Percentiles rank a stretch among this genome's conserved stretches.
Conservation (phyloP, 2,888 invertebrate species). For the Ceramica pisi region DNA sequence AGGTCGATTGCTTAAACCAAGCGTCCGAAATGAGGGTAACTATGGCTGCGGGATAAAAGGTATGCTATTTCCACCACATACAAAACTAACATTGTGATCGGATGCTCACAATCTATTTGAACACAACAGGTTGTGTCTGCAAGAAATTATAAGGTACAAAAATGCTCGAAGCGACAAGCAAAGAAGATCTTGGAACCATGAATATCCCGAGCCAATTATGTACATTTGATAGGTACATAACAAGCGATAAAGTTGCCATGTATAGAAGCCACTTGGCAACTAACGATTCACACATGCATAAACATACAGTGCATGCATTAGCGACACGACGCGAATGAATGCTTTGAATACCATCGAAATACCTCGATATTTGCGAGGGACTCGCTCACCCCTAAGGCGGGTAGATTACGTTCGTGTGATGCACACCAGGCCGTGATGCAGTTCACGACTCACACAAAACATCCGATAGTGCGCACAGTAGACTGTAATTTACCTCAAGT, state of each 20-base stretch:
- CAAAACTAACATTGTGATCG: background rate
- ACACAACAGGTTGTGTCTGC: background rate
- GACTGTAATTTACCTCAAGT: constrained; percentile 87
- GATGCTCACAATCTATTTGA: background rate
- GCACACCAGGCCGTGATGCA: constrained; percentile 68
- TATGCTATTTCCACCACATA: background rate
- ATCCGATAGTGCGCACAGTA: constrained; percentile 78
- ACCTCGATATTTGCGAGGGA: constrained; percentile 60
- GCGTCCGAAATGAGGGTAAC: constrained; percentile 8
- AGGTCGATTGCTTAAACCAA: constrained; percentile 24
- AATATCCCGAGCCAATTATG: constrained; percentile 33
- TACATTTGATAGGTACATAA: constrained; percentile 1
- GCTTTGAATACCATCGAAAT: constrained; percentile 72
- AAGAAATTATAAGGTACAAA: background rate
- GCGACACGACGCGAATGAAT: constrained; percentile 43
- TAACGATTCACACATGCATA: constrained; percentile 44
- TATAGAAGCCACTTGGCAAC: constrained; percentile 27
- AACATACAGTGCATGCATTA: constrained; percentile 49
- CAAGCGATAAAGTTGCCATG: constrained; percentile 13
- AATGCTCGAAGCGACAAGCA: background rate
- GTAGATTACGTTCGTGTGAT: constrained; percentile 76
- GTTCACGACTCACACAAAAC: constrained; percentile 77
- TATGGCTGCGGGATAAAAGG: background rate
- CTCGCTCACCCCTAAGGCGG: constrained; percentile 53
- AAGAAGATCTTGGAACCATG: constrained; percentile 10